Percentiles rank a stretch among this genome's conserved stretches.
Conservation (phyloP, 2,888 invertebrate genomes). For the Gastracanthus pulcherrimus region DNA sequence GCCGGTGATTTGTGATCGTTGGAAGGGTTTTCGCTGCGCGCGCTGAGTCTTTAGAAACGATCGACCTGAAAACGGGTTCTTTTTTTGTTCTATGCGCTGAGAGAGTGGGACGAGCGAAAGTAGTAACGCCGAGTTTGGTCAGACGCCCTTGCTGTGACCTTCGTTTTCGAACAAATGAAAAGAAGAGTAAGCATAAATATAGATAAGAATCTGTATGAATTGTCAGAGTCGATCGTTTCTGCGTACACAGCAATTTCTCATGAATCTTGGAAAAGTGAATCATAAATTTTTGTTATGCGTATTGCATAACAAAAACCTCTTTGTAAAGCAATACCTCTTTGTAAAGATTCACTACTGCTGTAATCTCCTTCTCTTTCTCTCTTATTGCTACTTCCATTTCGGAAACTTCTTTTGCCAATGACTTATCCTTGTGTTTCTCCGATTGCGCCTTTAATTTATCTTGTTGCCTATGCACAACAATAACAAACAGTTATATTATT, state of each 20-base stretch:
- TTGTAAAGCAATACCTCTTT: slow-evolving; percentile 72
- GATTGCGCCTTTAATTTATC: slow-evolving; percentile 67
- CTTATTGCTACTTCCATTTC: slow-evolving; percentile 68
- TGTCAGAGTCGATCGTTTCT: not conserved
- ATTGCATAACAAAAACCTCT: no score
- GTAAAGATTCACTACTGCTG: slow-evolving; percentile 70
- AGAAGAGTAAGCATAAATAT: no score
- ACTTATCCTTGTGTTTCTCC: slow-evolving; percentile 64
- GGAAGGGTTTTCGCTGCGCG: no score
- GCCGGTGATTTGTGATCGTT: no score
- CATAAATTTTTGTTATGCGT: no score
- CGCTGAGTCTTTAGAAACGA: no score
- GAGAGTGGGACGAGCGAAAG: no score
- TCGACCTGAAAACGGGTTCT: no score
- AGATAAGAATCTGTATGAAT: not conserved
- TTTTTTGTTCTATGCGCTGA: no score
- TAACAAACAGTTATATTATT: not conserved
- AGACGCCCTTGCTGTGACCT: no score
- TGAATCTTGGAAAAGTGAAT: not conserved
- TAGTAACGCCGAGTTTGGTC: no score
- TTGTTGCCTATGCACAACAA: slow-evolving; percentile 64
- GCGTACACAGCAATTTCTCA: not conserved
- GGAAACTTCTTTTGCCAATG: slow-evolving; percentile 64
- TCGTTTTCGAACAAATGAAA: no score
- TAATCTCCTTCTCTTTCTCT: slow-evolving; percentile 72